Evolutionary conservation across 2,113 vertebrate species (phyloP).

Genomic region (Caloenas nicobarica): DNA sequence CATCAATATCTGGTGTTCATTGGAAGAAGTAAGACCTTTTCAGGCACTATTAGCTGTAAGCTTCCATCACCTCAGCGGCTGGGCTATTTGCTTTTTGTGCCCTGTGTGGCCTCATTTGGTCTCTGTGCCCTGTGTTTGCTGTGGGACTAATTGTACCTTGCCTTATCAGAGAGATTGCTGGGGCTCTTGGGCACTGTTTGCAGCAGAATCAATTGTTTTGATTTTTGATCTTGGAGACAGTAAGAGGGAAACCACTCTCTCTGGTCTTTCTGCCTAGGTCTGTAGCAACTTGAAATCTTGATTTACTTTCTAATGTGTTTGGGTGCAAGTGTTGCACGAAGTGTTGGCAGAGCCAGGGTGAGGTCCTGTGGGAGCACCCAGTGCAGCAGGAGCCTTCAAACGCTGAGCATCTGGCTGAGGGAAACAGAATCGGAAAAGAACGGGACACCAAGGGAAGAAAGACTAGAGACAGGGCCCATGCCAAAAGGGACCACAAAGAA

Average conservation of each 20-base stretch:
- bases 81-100: neutral
- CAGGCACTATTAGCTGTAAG: neutral
- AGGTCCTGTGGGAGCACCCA: neutral
- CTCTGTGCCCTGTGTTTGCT: neutral
- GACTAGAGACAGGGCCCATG: neutral
- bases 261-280: neutral
- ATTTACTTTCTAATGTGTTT: neutral
- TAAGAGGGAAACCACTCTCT: neutral
- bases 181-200: neutral
- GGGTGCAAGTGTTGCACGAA: accelerated
- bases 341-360: neutral
- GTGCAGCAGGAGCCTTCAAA: neutral
- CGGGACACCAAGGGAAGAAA: neutral
- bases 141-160: neutral
- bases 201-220: neutral
- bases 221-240: neutral
- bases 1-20: neutral
- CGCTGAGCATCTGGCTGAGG: accelerated
- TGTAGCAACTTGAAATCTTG: neutral
- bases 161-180: accelerated
- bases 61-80: neutral
- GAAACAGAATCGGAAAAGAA: neutral
- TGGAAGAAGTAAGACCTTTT: neutral
- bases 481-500: neutral
- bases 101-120: neutral